Conservation (phyloP, 2,113 vertebrate genomes). For the Xiphophorus hellerii region DNA sequence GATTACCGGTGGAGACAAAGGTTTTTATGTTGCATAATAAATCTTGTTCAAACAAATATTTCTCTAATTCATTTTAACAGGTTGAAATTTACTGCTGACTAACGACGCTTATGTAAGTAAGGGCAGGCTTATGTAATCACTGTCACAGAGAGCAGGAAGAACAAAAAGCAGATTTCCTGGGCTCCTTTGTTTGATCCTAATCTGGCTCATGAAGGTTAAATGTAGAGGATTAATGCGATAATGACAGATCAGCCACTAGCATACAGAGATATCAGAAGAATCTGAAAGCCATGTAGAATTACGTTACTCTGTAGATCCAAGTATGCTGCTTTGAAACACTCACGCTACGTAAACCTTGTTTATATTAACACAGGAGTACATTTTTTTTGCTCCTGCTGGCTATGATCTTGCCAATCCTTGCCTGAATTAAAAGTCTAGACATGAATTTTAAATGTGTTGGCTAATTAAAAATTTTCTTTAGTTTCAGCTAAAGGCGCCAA, state of each 20-base stretch:
- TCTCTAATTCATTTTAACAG: conserved; percentile 47
- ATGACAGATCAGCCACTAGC: not conserved
- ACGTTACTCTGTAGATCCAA: not conserved
- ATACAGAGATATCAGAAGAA: not conserved
- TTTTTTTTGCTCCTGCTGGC: not conserved
- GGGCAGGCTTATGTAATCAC: conserved; percentile 62
- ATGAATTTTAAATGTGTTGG: too few species aligned
- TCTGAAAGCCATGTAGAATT: not conserved
- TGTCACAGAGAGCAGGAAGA: conserved; percentile 69
- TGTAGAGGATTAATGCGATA: conserved; percentile 36
- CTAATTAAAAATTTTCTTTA: not conserved
- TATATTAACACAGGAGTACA: not conserved
- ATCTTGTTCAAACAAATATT: conserved; percentile 26
- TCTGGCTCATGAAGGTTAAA: conserved; percentile 56
- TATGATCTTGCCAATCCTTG: not conserved
- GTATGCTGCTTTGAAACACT: not conserved
- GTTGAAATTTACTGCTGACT: conserved; percentile 62
- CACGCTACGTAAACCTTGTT: not conserved
- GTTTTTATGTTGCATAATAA: conserved; percentile 35
- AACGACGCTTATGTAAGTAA: conserved; percentile 66
- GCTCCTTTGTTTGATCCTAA: conserved; percentile 55
- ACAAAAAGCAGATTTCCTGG: conserved; percentile 76
- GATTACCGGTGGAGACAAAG: conserved; percentile 25
- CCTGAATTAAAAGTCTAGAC: not conserved
- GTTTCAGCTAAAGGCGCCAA: too few species aligned